Conservation (phyloP, 2,888 invertebrate genomes). For the Drosophila recens region DNA sequence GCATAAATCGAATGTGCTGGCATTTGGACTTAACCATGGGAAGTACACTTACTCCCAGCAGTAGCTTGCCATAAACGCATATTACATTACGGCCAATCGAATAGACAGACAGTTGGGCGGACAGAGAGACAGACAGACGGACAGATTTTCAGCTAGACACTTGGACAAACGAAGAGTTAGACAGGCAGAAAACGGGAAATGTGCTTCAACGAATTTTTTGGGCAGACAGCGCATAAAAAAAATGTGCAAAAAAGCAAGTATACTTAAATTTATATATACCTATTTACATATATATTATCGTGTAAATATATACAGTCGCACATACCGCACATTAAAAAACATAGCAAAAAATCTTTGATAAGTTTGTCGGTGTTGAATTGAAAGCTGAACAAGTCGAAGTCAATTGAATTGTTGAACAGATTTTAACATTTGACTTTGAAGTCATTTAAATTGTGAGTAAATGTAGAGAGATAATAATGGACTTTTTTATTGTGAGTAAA, state of each 20-base stretch:
- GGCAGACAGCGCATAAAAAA: slow-evolving; percentile 48
- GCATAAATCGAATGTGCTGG: slow-evolving; percentile 60
- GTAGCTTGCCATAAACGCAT: slow-evolving; percentile 58
- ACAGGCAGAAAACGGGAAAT: slow-evolving; percentile 14
- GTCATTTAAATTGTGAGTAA: neutral
- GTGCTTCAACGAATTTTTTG: slow-evolving; percentile 38
- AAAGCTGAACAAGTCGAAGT: neutral
- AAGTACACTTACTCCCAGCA: slow-evolving; percentile 16
- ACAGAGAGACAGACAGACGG: no score
- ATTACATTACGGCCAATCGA: slow-evolving; percentile 69
- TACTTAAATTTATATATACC: neutral
- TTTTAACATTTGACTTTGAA: neutral
- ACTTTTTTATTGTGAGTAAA: neutral
- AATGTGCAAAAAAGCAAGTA: neutral
- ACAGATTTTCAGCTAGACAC: no score
- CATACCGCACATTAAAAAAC: slow-evolving; percentile 22
- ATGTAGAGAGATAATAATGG: neutral
- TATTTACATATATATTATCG: neutral
- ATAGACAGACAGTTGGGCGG: slow-evolving; percentile 37
- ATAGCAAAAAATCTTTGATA: slow-evolving; percentile 7
- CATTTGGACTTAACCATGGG: slow-evolving; percentile 48
- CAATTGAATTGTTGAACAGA: neutral
- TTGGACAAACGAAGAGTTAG: slow-evolving; percentile 2
- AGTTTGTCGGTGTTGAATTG: slow-evolving; percentile 1
- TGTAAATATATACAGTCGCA: slow-evolving; percentile 4